A percentile compares a stretch with the other conserved stretches of the same genome.
These are phyloP conservation scores for Pseudorhiza aurosa DNA, from an alignment of 30 jellyfish, hydroid and myxozoan species.

Conservation along the genomic window DNA sequence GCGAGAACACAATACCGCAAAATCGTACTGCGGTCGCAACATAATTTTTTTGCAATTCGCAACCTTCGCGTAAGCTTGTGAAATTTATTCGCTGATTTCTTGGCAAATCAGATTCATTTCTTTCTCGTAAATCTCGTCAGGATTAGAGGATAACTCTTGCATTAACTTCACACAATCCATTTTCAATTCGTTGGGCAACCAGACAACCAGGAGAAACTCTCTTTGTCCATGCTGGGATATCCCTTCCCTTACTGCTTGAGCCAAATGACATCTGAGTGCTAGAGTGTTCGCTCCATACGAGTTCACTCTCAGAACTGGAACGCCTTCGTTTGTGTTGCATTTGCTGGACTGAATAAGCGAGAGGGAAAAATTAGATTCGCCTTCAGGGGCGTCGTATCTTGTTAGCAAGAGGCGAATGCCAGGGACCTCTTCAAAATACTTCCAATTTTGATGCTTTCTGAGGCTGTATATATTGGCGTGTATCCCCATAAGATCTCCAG, in stretches of 20 bases:
- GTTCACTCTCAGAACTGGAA: neutral
- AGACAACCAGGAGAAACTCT: neutral
- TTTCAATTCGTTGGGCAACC: neutral
- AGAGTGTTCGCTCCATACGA: neutral
- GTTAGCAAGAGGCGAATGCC: neutral
- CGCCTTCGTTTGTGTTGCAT: neutral
- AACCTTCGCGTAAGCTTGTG: no score
- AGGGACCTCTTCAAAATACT: neutral
- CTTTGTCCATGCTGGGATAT: neutral
- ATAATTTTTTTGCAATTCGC: no score
- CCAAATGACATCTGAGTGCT: neutral
- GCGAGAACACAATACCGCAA: no score
- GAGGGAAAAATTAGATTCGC: neutral
- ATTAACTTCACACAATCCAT: neutral
- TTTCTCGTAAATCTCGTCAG: neutral
- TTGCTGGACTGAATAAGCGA: neutral
- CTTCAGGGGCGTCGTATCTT: neutral
- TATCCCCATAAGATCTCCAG: neutral
- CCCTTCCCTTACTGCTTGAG: neutral
- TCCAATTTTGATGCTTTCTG: neutral
- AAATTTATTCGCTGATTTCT: no score
- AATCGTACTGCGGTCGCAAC: no score
- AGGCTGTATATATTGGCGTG: neutral
- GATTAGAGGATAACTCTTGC: neutral
- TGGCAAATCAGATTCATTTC: neutral